Percentiles rank a stretch among this genome's conserved stretches.
These are phyloP conservation scores for Halichoeres trimaculatus DNA, from an alignment of 2,113 vertebrate species.

Conservation along the genomic window DNA sequence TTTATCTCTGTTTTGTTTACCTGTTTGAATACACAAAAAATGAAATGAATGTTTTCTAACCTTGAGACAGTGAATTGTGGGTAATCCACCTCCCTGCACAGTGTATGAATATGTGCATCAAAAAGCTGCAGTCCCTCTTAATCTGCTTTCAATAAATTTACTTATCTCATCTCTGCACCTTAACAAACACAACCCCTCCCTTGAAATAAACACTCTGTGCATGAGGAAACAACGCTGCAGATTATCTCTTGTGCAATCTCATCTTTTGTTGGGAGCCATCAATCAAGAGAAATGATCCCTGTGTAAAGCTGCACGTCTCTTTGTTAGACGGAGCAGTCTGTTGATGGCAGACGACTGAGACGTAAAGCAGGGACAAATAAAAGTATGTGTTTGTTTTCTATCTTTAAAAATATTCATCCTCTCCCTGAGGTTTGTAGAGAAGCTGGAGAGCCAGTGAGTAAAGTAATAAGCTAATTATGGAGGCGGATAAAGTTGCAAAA, in stretches of 20 bases:
- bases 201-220: too few relatives aligned
- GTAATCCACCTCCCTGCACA: slow-evolving; percentile 9
- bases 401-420: background rate
- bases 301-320: slow-evolving; percentile 22
- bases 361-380: background rate
- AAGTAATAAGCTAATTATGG: slow-evolving; percentile 13
- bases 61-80: background rate
- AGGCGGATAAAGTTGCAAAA: slow-evolving; percentile 32
- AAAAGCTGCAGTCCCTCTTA: slow-evolving; percentile 3
- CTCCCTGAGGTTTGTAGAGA: background rate
- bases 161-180: slow-evolving; percentile 11
- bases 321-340: slow-evolving; percentile 22
- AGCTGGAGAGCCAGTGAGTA: background rate
- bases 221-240: slow-evolving; percentile 34
- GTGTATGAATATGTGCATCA: background rate
- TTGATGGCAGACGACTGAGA: slow-evolving; percentile 9
- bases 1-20: too few relatives aligned
- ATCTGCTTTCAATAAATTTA: slow-evolving; percentile 18
- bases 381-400: background rate
- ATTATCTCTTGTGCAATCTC: slow-evolving; percentile 17
- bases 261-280: slow-evolving; percentile 15
- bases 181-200: slow-evolving; percentile 4
- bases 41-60: too few relatives aligned
- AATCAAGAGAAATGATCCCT: slow-evolving; percentile 37
- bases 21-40: too few relatives aligned